Percentiles rank a stretch among this genome's conserved stretches.
Conservation (phyloP, 2,888 invertebrate genomes). For the Sesia bembeciformis region DNA sequence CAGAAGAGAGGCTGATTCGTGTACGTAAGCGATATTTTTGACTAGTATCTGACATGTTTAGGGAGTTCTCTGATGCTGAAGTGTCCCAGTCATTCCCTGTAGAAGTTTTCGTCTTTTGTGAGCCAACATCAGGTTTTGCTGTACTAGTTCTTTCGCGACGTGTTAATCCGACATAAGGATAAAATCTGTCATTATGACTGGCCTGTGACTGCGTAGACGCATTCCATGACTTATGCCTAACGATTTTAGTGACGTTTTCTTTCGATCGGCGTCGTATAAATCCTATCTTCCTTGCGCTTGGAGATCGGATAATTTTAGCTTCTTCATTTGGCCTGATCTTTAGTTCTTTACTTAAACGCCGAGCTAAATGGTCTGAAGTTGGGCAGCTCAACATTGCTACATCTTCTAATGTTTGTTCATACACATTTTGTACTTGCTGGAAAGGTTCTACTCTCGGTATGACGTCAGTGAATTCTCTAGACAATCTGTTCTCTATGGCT, state of each 20-base stretch:
- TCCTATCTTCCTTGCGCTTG: constrained; percentile 88
- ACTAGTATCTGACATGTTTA: constrained; percentile 33
- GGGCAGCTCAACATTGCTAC: constrained; percentile 77
- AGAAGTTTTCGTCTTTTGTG: constrained; percentile 18
- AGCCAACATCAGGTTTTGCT: constrained; percentile 34
- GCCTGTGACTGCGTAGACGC: constrained; percentile 56
- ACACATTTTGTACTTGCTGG: constrained; percentile 80
- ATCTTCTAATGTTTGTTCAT: constrained; percentile 82
- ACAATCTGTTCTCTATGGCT: constrained; percentile 81
- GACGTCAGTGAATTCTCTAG: constrained; percentile 77
- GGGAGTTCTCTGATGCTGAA: constrained; percentile 37
- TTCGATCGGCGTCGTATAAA: constrained; percentile 81
- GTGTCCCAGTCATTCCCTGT: constrained; percentile 37
- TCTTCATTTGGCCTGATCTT: constrained; percentile 82
- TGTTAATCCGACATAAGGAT: constrained; percentile 69
- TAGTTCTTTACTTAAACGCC: constrained; percentile 80
- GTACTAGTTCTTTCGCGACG: constrained; percentile 54
- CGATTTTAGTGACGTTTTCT: constrained; percentile 73
- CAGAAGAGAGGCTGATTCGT: constrained; percentile 44
- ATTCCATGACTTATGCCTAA: constrained; percentile 80
- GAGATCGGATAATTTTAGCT: constrained; percentile 82
- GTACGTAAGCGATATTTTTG: constrained; percentile 49
- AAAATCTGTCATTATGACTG: constrained; percentile 58
- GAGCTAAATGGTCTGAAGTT: constrained; percentile 81
- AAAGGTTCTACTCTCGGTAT: constrained; percentile 67